A percentile compares a stretch with the other conserved stretches of the same genome.
phyloP scores from a whole-genome alignment of 2,113 vertebrate species.

The Brienomyrus brachyistius region DNA sequence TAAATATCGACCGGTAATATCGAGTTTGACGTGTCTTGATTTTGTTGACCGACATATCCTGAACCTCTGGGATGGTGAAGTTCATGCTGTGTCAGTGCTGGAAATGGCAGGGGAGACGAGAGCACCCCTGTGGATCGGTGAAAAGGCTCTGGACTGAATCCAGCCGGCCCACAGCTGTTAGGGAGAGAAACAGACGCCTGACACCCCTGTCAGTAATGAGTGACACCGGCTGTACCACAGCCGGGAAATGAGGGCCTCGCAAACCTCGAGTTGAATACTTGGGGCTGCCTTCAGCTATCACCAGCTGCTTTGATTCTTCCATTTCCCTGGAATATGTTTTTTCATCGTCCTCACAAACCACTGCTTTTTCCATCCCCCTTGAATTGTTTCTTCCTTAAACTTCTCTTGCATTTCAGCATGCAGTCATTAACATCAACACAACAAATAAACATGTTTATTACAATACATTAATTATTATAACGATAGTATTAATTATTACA shows the following conservation, averaged over 20 bases:
- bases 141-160: conserved; percentile 17
- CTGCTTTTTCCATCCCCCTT: neutral
- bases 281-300: neutral
- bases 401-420: neutral
- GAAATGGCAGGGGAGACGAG: neutral
- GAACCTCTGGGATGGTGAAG: neutral
- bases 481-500: neutral
- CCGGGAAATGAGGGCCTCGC: neutral
- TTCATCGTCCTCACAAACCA: neutral
- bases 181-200: conserved; percentile 27
- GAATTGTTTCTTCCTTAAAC: neutral
- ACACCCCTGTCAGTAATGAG: conserved; percentile 25
- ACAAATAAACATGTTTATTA: neutral
- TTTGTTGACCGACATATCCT: neutral
- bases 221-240: conserved; percentile 27
- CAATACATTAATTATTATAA: neutral
- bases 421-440: neutral
- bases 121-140: conserved; percentile 17
- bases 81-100: conserved; percentile 1
- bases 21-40: neutral
- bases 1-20: neutral
- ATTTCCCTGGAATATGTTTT: neutral
- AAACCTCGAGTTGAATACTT: neutral
- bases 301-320: neutral
- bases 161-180: conserved; percentile 25